Percentiles rank a stretch among this genome's conserved stretches.
These are phyloP conservation scores for Tursiops truncatus DNA, from an alignment of 2,113 vertebrate genomes.

Conservation along the genomic window DNA sequence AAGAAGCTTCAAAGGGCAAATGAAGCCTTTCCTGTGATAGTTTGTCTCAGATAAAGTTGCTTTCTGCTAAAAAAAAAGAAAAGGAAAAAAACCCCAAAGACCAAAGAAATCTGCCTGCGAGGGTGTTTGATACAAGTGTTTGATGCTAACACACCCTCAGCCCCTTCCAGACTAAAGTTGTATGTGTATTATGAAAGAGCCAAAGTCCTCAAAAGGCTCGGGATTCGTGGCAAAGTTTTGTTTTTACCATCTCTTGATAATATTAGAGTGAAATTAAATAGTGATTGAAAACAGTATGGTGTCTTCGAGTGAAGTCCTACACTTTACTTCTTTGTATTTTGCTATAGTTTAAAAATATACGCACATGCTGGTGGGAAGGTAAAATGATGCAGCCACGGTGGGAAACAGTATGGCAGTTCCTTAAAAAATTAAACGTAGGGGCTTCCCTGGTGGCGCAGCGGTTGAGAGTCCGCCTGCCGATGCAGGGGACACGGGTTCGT, in stretches of 20 bases:
- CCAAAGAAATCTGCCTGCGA: not conserved
- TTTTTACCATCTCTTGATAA: not conserved
- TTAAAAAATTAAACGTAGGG: not conserved
- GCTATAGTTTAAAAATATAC: not conserved
- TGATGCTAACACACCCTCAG: not conserved
- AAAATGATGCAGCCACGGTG: not conserved
- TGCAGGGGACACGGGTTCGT: too few relatives aligned
- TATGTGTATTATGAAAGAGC: not conserved
- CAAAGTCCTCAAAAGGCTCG: not conserved
- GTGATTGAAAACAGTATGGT: not conserved
- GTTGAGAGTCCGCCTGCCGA: too few relatives aligned
- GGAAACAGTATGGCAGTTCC: not conserved
- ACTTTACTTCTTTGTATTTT: constrained; percentile 20
- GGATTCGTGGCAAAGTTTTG: not conserved
- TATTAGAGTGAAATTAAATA: not conserved
- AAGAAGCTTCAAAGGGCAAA: constrained; percentile 44
- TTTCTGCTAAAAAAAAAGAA: not conserved
- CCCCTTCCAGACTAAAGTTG: not conserved
- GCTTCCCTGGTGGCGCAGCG: too few relatives aligned
- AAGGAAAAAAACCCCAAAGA: not conserved
- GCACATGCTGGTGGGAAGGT: not conserved
- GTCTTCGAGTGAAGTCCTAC: not conserved
- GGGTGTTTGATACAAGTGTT: not conserved
- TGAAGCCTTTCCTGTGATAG: constrained; percentile 39
- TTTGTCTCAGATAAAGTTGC: constrained; percentile 36